Evolutionary conservation across 2,797 vertebrate genomes (phyloP).

Genomic region (Argya squamiceps): DNA sequence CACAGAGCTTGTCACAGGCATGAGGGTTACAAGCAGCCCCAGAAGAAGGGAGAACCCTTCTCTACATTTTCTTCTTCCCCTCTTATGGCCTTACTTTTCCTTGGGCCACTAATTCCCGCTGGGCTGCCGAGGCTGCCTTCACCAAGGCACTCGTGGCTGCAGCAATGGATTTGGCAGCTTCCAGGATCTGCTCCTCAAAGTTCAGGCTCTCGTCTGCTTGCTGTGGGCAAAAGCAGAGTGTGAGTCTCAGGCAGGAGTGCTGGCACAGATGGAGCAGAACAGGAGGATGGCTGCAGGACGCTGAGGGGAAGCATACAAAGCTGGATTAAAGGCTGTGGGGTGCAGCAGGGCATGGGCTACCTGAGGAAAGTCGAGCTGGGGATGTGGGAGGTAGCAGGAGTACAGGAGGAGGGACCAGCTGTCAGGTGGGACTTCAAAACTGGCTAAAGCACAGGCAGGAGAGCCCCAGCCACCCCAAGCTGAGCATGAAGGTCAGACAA

Average conservation of each 20-base stretch:
- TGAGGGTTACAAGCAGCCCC: neutral
- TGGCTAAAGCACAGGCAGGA: neutral
- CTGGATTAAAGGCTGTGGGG: neutral
- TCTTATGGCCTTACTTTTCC: slow-evolving; percentile 83
- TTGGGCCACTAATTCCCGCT: slow-evolving; percentile 93
- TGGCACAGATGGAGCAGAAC: neutral
- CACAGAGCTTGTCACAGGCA: rapidly evolving
- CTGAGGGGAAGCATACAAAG: neutral
- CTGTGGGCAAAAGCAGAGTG: slow-evolving; percentile 63
- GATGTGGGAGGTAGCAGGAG: neutral
- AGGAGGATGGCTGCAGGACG: neutral
- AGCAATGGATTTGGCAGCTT: slow-evolving; percentile 95
- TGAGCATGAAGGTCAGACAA: neutral
- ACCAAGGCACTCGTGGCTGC: slow-evolving; percentile 94
- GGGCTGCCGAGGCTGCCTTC: slow-evolving; percentile 93
- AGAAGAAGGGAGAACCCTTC: neutral
- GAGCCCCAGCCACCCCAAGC: neutral
- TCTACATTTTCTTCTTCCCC: neutral
- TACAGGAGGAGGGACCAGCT: neutral
- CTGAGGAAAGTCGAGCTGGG: neutral
- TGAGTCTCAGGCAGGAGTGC: neutral
- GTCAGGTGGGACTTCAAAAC: neutral
- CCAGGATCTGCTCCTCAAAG: slow-evolving; percentile 96
- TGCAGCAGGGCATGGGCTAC: neutral
- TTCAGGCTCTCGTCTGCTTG: slow-evolving; percentile 95